Base-by-base conservation (phyloP, 2,113 vertebrate genomes). In the Channa maculata region DNA sequence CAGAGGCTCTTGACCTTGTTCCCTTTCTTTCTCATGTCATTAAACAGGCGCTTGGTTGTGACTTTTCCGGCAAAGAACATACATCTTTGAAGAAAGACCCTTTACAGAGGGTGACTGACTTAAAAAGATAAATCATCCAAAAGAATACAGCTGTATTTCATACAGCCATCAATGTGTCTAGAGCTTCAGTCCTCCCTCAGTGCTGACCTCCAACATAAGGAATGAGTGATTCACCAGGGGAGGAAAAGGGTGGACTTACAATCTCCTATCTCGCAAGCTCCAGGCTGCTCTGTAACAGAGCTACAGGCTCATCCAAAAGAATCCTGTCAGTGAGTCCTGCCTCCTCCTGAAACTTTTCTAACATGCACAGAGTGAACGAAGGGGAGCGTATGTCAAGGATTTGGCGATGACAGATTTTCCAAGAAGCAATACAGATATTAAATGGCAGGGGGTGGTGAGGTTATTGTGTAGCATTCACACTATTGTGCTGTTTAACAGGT, bases 141-240 rank as follows among this genome's bases (percentile, higher is more conserved):
- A 80, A 71, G 65, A 59, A 45, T 3, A 0, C 6, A 2, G 70
- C 52, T 43, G 57, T 71, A 76, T 75, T 77, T 83, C 67, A 86
- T 11, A 3, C 65, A 60, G 45, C 71, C 86, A 85, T 82, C 62
- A 65, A 54, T 63, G 52, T 72, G 78, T 81, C 65, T 14, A 61
- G 44, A 54, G 75, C 37, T 59, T 4, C 3, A n/a, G 65, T 81
- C 65, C 45, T 68, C 61, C 64, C 50, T 74, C 50, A 4, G 0
- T 4, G 43, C 24, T 90, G 89, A 92, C 76, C 76, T 86, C 62
- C n/a, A 60, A 3, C 60, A 66, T 65, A 10, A 69, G 84, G 89
- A 90, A 88, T 87, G 86, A 70, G 69, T 86, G 85, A 83, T 64
- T 87, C 84, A 84, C 65, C 14, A 2, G 54, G 65, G 71, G 58